phyloP scores from a whole-genome alignment of 1,140 invertebrate species.

The Macrotrachela quadricornifera region DNA sequence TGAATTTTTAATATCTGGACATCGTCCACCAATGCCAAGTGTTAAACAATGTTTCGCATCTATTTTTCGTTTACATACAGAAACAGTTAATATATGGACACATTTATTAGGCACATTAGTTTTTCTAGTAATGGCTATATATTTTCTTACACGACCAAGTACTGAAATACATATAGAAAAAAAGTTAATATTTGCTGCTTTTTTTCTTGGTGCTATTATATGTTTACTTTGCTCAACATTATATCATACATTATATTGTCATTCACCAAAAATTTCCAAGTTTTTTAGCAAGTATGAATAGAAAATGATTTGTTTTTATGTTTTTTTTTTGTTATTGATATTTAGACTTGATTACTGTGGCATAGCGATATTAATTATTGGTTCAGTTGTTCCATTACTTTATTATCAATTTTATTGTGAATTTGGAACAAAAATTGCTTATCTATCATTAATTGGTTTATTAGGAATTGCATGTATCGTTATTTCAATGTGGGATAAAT shows the following conservation, averaged over 20 bases:
- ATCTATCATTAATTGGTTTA: constrained; percentile 57
- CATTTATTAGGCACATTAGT: constrained; percentile 54
- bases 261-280: constrained; percentile 76
- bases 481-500: constrained; percentile 90
- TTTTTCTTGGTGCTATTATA: constrained; percentile 86
- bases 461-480: constrained; percentile 77
- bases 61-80: constrained; percentile 66
- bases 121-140: constrained; percentile 55
- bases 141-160: constrained; percentile 45
- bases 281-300: constrained; percentile 70
- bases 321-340: background rate
- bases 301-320: background rate
- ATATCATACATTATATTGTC: constrained; percentile 94
- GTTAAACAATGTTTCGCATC: constrained; percentile 91
- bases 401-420: constrained; percentile 96
- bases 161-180: constrained; percentile 55
- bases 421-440: constrained; percentile 29
- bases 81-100: constrained; percentile 96
- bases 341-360: constrained; percentile 84
- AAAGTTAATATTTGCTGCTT: constrained; percentile 46
- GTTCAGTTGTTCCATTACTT: constrained; percentile 95
- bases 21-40: constrained; percentile 79
- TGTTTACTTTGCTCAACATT: constrained; percentile 88
- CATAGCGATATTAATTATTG: constrained; percentile 88
- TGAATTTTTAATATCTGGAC: constrained; percentile 79